phyloP scores from a whole-genome alignment of 1,140 invertebrate species.

The Lamellibrachia luymesi region DNA sequence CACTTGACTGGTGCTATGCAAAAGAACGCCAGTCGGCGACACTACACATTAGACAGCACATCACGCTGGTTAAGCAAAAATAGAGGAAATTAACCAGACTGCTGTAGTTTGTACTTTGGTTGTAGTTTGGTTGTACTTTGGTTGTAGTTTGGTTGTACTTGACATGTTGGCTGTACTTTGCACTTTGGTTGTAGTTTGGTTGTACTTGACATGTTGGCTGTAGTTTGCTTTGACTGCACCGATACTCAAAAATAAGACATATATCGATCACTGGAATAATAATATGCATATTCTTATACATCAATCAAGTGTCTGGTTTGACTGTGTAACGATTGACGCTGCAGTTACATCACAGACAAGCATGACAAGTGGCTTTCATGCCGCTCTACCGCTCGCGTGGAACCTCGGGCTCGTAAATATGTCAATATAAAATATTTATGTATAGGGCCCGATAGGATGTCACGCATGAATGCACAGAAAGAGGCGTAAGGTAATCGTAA shows the following conservation, averaged over 20 bases:
- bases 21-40: too few species aligned
- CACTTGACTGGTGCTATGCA: neutral
- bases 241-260: neutral
- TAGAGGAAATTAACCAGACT: neutral
- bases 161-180: neutral
- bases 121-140: neutral
- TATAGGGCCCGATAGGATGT: neutral
- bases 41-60: neutral
- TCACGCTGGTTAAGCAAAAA: neutral
- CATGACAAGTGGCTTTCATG: neutral
- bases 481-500: neutral
- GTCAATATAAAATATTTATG: neutral
- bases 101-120: too few species aligned
- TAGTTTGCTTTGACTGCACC: neutral
- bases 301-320: neutral
- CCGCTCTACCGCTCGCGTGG: neutral
- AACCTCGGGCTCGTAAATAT: neutral
- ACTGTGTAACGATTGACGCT: neutral
- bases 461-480: neutral
- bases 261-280: neutral
- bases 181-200: neutral
- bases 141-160: neutral
- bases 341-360: neutral
- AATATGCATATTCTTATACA: neutral
- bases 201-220: neutral